Conservation (phyloP, 2,888 invertebrate genomes). For the Unio delphinus region DNA sequence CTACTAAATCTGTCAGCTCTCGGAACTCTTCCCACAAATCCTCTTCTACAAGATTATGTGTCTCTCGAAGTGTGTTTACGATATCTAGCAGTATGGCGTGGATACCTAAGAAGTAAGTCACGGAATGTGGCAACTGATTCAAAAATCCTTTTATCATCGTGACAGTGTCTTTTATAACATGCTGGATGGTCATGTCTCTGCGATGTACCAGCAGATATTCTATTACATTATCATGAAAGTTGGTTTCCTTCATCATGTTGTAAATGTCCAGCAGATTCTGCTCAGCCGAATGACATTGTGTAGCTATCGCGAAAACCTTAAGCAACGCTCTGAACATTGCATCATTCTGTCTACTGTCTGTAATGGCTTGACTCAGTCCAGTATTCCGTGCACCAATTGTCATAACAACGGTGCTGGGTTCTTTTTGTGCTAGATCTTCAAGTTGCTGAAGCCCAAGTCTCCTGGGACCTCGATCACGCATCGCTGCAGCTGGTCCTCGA, state of each 20-base stretch:
- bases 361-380: slow-evolving; percentile 11
- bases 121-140: slow-evolving; percentile 19
- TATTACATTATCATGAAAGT: slow-evolving; percentile 20
- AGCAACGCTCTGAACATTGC: slow-evolving; percentile 11
- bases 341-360: slow-evolving; percentile 2
- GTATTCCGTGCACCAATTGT: slow-evolving; percentile 15
- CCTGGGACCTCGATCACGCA: slow-evolving; percentile 1
- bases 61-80: slow-evolving; percentile 22
- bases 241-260: slow-evolving; percentile 23
- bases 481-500: not conserved
- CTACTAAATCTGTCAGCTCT: slow-evolving; percentile 27
- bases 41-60: slow-evolving; percentile 19
- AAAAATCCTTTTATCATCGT: slow-evolving; percentile 17
- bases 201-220: slow-evolving; percentile 15
- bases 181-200: slow-evolving; percentile 8
- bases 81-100: slow-evolving; percentile 17
- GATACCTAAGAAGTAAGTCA: slow-evolving; percentile 27
- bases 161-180: slow-evolving; percentile 25
- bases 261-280: slow-evolving; percentile 14
- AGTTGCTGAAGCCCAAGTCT: slow-evolving; percentile 6
- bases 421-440: slow-evolving; percentile 10
- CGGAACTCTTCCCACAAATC: slow-evolving; percentile 21
- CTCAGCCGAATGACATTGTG: slow-evolving; percentile 20
- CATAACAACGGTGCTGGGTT: slow-evolving; percentile 12
- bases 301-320: slow-evolving; percentile 29